Evolutionary conservation across 2,113 vertebrate species (phyloP).

Genomic region (Sinocyclocheilus anophthalmus): DNA sequence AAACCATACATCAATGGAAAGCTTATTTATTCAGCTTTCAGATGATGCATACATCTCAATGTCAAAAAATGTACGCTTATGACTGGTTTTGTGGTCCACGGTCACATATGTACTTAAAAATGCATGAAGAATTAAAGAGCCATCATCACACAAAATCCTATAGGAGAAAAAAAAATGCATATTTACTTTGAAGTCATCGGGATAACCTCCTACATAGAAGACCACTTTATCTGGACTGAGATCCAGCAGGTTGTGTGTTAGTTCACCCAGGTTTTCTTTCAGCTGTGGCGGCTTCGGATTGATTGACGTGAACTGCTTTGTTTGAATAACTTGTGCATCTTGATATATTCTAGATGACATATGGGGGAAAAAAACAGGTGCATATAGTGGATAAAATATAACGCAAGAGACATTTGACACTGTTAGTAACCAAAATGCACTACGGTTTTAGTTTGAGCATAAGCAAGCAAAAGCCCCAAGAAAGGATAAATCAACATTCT

Average conservation of each 20-base stretch:
- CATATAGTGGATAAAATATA: background rate
- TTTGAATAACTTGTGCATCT: slow-evolving; percentile 79
- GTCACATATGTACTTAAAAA: no score
- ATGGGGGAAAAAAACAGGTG: background rate
- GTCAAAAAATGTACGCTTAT: no score
- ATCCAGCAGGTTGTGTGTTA: slow-evolving; percentile 77
- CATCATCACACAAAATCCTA: background rate
- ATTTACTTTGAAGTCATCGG: slow-evolving; percentile 83
- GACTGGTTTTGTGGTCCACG: no score
- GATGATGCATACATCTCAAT: no score
- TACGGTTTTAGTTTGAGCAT: background rate
- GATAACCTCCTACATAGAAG: slow-evolving; percentile 95
- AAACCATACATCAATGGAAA: no score
- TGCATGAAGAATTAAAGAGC: no score
- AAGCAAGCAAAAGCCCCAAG: background rate
- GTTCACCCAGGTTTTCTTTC: background rate
- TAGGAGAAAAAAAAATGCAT: background rate
- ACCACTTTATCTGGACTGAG: slow-evolving; percentile 82
- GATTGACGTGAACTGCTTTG: slow-evolving; percentile 70
- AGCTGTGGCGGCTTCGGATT: rapidly evolving
- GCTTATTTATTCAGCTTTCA: no score
- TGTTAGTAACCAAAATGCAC: background rate
- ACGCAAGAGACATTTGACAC: background rate
- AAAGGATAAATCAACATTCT: background rate
- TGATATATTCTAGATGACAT: slow-evolving; percentile 85